Evolutionary conservation across 1,140 invertebrate species (phyloP), one percentile per base, ranked within the genome.

Genomic region (Pristionchus pacificus): DNA sequence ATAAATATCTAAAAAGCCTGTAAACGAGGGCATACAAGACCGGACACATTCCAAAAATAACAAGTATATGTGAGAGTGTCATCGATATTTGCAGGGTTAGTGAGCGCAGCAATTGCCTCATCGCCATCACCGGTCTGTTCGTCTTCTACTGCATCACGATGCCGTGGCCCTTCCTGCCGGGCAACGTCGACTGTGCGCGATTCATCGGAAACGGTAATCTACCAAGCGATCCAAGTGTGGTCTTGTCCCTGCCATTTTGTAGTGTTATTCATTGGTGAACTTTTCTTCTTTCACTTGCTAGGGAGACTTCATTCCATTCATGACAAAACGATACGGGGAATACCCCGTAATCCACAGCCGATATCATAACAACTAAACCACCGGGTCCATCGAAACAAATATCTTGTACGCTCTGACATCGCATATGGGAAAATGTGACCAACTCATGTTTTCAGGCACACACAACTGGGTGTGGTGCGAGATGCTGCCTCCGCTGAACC

Each of bases 121-220:
- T 63, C 29, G 79, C 75, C 1, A 68, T 78, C 31, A 24, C 77
- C 6, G 76, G 70, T 19, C 58, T 78, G 6, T 65, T 78, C 13
- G 24, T 70, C 60, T 78, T 78, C 67, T 78, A 78, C 57, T 28
- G 80, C 25, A 32, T 78, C 0, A 80, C 77, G 10, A 75, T 80
- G 57, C 65, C 74, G 13, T 78, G 76, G 74, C 72, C 78, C n/a
- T 78, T 78, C 65, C 60, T 78, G 13, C 65, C 75, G 2, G 75
- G 75, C 30, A 32, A 60, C 25, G 30, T 77, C 38, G 19, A 49
- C 38, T 49, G 38, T 19, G 19, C 19, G 38, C 6, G 38, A 10
- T 49, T 49, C 38, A 49, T 49, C 38, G 38, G 38, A 49, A 49
- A 49, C 38, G 38, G 38, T 49, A 10, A 49, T 6, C 6, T 19